Conservation (phyloP, 2,888 invertebrate genomes). For the Nemoura dubitans region DNA sequence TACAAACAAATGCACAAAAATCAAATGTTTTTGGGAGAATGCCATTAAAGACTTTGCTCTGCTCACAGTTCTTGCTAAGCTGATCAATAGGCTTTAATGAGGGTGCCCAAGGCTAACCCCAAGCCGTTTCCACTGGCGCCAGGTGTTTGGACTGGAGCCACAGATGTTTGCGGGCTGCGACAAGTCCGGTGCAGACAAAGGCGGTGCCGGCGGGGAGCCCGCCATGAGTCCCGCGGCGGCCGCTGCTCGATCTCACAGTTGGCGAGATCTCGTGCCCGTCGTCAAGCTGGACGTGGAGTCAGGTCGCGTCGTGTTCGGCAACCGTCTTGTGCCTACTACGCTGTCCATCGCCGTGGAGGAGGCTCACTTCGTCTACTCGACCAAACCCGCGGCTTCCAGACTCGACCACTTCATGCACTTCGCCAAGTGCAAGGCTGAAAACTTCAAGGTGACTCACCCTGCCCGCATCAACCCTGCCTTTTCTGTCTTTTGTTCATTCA, state of each 20-base stretch:
- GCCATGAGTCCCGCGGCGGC: constrained; percentile 59
- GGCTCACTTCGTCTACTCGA: constrained; percentile 93
- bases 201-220: background rate
- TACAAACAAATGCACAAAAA: too few relatives aligned
- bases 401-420: constrained; percentile 96
- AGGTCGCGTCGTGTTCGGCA: constrained; percentile 94
- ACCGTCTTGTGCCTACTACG: constrained; percentile 92
- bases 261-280: constrained; percentile 96
- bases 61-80: too few relatives aligned
- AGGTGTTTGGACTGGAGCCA: constrained; percentile 80
- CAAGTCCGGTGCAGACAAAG: constrained; percentile 56
- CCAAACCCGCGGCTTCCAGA: constrained; percentile 92
- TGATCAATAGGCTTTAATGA: too few relatives aligned
- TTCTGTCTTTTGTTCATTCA: too few relatives aligned
- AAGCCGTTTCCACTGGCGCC: too few relatives aligned
- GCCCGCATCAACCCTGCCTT: constrained; percentile 21
- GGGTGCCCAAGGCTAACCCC: too few relatives aligned
- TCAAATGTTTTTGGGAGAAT: too few relatives aligned
- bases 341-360: constrained; percentile 92
- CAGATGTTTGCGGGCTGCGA: constrained; percentile 72
- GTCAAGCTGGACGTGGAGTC: constrained; percentile 94
- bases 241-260: constrained; percentile 86
- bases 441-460: constrained; percentile 79
- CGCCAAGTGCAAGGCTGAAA: constrained; percentile 93
- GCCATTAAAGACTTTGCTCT: too few relatives aligned